These are phyloP conservation scores for Peucedramus taeniatus DNA, from an alignment of 2,113 vertebrate species.

Conservation along the genomic window DNA sequence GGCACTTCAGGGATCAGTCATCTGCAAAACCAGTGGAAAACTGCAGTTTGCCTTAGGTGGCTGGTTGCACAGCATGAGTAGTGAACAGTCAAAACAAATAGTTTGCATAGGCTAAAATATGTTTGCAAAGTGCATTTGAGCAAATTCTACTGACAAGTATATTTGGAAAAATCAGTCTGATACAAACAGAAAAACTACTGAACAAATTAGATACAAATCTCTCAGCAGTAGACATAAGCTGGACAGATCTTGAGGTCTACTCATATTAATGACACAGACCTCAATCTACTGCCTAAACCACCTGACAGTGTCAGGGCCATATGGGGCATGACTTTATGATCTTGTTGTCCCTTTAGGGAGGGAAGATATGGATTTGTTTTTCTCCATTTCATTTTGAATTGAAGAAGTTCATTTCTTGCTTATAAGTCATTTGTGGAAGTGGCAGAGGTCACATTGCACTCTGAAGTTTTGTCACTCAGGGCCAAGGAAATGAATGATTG, in stretches of 20 bases:
- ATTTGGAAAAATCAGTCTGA: slow-evolving; percentile 20
- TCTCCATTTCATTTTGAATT: neutral
- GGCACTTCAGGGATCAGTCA: slow-evolving; percentile 24
- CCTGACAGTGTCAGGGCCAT: neutral
- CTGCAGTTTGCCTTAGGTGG: slow-evolving; percentile 40
- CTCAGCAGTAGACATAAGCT: neutral
- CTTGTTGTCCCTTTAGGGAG: neutral
- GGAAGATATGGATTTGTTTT: neutral
- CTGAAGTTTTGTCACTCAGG: neutral
- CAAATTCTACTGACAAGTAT: slow-evolving; percentile 29
- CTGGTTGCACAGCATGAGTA: neutral
- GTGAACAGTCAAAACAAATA: slow-evolving; percentile 50
- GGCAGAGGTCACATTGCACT: neutral
- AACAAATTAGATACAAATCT: neutral
- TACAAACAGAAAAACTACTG: neutral
- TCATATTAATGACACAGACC: neutral
- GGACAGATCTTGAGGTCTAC: neutral
- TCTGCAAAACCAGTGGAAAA: slow-evolving; percentile 24
- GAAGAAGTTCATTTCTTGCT: neutral
- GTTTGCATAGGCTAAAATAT: slow-evolving; percentile 18
- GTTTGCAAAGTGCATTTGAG: slow-evolving; percentile 5
- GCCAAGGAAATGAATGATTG: neutral
- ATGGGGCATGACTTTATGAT: neutral
- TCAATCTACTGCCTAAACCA: neutral
- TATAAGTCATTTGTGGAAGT: neutral